Base-by-base conservation (phyloP, 2,888 invertebrate genomes). In the Schizotus pectinicornis region DNA sequence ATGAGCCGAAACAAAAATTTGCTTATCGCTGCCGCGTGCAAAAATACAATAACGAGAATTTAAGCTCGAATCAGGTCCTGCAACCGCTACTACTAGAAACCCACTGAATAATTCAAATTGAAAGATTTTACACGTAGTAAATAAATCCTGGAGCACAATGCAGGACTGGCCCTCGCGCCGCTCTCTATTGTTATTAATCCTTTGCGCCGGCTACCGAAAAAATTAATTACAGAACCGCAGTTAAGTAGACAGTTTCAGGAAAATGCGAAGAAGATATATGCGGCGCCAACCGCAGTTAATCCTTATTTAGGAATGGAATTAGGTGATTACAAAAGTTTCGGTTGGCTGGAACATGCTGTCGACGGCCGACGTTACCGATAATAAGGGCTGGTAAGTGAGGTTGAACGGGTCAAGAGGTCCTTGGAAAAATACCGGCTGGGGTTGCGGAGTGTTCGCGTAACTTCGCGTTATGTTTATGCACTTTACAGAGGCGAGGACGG, bases 321-420 rank as follows among this genome's bases (percentile, higher is more conserved):
- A 55, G 57, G 57, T 61, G 56, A 63, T 60, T 59, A 54, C 60
- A 52, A 58, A 63, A 61, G 53, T 55, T 61, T 49, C 49, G 30
- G 13, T 32, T 12, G 37, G 13, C 13, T 45, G 56, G 45, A 55
- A 55, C 55, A 48, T 55, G 41, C 55, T 48, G 55, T 48, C 47
- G 53, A 33, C 46, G 30, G 39, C 30, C 51, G 46, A 53, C 53
- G 45, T 53, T 53, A 46, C 53, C 39, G 38, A 46, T 33, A 53
- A 46, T 46, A 36, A 43, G 52, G n/a, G 13, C 11, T 35, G 41
- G 22, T 50, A 38, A 41, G 51, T 52, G 43, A 45, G 42, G 31
- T 36, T 49, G 22, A 36, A 39, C 31, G 22, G 22, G 22, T 30
- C 36, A 38, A 12, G 52, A 22, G 22, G 22, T 22, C n/a, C 52